phyloP scores from a whole-genome alignment of 2,888 invertebrate species.

The Polyommatus iphigenia region DNA sequence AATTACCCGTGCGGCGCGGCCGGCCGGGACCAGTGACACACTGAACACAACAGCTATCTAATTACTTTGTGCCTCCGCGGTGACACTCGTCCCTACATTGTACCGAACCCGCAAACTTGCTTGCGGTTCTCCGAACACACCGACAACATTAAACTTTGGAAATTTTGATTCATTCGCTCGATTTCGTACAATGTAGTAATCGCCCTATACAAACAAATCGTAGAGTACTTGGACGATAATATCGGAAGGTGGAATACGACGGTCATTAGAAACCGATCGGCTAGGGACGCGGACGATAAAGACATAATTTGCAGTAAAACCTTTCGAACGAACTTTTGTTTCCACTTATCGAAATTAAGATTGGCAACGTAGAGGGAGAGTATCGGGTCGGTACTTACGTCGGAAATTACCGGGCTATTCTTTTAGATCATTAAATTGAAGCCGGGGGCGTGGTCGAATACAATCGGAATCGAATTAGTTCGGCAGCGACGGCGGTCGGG shows the following conservation, averaged over 20 bases:
- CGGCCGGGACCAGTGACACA: conserved; percentile 68
- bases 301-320: conserved; percentile 12
- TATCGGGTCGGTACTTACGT: conserved; percentile 35
- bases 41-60: conserved; percentile 71
- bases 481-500: conserved; percentile 67
- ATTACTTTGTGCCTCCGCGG: conserved; percentile 66
- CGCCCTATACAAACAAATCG: not conserved
- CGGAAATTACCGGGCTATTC: conserved; percentile 53
- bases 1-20: conserved; percentile 67
- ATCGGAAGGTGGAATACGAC: not conserved
- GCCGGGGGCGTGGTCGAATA: conserved; percentile 69
- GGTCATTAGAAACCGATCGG: conserved; percentile 12
- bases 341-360: conserved; percentile 30
- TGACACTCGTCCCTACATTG: conserved; percentile 57
- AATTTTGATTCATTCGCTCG: conserved; percentile 43
- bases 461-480: conserved; percentile 78
- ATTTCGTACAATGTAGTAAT: conserved; percentile 1
- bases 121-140: conserved; percentile 63
- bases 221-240: not conserved
- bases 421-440: conserved; percentile 70
- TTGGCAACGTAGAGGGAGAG: conserved; percentile 18
- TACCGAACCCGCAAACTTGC: conserved; percentile 63
- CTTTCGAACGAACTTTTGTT: conserved; percentile 10
- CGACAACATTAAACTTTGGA: conserved; percentile 51
- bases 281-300: not conserved